Evolutionary conservation across 2,113 vertebrate species (phyloP).

Genomic region (Ceuthmochares aereus): DNA sequence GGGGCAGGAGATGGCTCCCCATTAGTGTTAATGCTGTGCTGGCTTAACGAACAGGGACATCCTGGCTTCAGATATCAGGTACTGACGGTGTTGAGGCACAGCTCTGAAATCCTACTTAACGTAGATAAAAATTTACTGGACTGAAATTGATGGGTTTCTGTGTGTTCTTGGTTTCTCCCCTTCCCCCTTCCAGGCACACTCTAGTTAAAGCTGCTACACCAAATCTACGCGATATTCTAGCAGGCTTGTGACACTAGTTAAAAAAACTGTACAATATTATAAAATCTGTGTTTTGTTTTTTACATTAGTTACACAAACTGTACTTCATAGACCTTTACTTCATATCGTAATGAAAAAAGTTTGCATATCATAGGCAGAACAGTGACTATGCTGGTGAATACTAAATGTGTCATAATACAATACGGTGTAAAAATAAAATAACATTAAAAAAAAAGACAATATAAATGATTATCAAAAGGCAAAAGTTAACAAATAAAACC

Average conservation of each 20-base stretch:
- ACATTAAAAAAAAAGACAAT: constrained; percentile 59
- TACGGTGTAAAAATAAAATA: constrained; percentile 75
- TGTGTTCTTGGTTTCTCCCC: constrained; percentile 32
- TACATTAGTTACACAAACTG: constrained; percentile 99
- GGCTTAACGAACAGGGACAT: not conserved
- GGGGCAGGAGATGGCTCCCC: constrained; percentile 10
- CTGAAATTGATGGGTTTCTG: not conserved
- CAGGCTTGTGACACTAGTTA: constrained; percentile 75
- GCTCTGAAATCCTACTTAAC: constrained; percentile 65
- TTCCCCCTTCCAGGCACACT: constrained; percentile 60
- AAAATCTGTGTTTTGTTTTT: constrained; percentile 87
- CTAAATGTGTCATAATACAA: constrained; percentile 89
- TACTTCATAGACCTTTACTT: constrained; percentile 98
- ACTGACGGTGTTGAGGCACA: constrained; percentile 44
- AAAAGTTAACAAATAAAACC: constrained; percentile 64
- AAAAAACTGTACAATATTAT: constrained; percentile 98
- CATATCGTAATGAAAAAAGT: constrained; percentile 84
- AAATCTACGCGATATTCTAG: constrained; percentile 68
- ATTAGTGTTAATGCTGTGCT: constrained; percentile 24
- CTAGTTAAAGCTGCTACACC: constrained; percentile 71
- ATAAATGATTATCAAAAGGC: constrained; percentile 73
- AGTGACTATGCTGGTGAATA: constrained; percentile 96
- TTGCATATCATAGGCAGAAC: constrained; percentile 87
- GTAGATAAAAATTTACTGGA: constrained; percentile 58
- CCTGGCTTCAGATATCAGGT: constrained; percentile 6